A percentile compares a stretch with the other conserved stretches of the same genome.
phyloP scores from a whole-genome alignment of 2,797 vertebrate species.

The Xiphophorus birchmanni region DNA sequence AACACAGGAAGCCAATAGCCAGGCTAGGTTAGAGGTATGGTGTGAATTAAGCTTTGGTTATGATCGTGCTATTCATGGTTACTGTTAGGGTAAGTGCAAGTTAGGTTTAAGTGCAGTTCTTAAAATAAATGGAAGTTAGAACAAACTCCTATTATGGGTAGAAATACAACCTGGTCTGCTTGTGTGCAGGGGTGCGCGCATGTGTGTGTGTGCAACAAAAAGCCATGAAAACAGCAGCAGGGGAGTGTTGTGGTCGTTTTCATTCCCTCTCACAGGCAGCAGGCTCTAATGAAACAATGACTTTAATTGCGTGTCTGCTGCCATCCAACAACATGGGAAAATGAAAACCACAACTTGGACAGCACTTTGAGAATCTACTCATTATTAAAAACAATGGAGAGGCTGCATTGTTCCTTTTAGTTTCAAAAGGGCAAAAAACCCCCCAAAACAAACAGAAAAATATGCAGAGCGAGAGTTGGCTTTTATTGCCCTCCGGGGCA shows the following conservation, averaged over 20 bases:
- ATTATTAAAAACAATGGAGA: conserved; percentile 72
- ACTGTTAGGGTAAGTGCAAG: not conserved
- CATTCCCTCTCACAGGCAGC: conserved; percentile 50
- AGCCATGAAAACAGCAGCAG: not conserved
- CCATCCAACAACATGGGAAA: conserved; percentile 59
- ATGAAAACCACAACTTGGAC: conserved; percentile 62
- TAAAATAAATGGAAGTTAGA: not conserved
- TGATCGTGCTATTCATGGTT: not conserved
- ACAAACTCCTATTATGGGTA: too few species aligned
- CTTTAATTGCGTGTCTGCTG: conserved; percentile 68
- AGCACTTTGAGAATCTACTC: conserved; percentile 52
- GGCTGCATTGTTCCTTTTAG: conserved; percentile 27
- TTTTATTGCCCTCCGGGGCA: conserved; percentile 55
- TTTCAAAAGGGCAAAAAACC: conserved; percentile 20
- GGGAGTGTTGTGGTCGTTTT: conserved; percentile 49
- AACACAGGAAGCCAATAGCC: too few species aligned
- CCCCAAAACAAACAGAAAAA: not conserved
- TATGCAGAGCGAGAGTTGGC: conserved; percentile 31
- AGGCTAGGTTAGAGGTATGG: not conserved
- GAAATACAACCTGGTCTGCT: not conserved
- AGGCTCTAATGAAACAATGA: conserved; percentile 65
- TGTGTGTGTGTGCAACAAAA: conserved; percentile 5
- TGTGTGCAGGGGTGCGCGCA: not conserved
- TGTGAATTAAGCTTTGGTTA: not conserved
- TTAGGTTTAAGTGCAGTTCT: not conserved